These are phyloP conservation scores for Manis pentadactyla DNA, from an alignment of 2,797 vertebrate genomes.

Conservation along the genomic window DNA sequence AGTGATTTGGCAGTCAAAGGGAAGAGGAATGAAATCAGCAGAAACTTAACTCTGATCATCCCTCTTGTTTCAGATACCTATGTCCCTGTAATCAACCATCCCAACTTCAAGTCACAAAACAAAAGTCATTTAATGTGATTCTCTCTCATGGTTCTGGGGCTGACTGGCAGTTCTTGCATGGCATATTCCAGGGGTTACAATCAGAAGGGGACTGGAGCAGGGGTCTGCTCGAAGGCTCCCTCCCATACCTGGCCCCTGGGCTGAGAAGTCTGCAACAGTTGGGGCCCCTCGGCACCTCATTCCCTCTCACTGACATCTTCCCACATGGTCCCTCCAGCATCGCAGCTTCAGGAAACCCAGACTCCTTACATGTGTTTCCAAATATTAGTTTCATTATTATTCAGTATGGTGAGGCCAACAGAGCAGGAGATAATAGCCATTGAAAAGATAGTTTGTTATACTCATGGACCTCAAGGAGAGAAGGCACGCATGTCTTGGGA, in stretches of 20 bases:
- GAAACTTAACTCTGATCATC: slow-evolving; percentile 11
- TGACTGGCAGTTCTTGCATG: not conserved
- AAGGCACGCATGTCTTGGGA: rapidly evolving
- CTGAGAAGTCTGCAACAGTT: not conserved
- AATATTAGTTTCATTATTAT: slow-evolving; percentile 2
- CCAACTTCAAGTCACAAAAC: not conserved
- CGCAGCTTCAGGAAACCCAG: not conserved
- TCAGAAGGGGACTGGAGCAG: not conserved
- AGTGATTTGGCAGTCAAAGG: slow-evolving; percentile 56
- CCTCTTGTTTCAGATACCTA: slow-evolving; percentile 16
- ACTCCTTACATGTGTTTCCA: not conserved
- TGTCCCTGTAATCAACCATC: not conserved
- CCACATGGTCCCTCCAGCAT: not conserved
- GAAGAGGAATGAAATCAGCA: slow-evolving; percentile 15
- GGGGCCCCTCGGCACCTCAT: not conserved
- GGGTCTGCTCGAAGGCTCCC: not conserved
- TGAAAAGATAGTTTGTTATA: not conserved
- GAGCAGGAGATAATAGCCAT: not conserved
- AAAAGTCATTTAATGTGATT: not conserved
- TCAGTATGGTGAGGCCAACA: not conserved
- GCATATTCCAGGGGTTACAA: not conserved
- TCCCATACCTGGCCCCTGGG: not conserved
- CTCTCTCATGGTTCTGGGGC: not conserved
- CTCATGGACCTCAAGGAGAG: not conserved
- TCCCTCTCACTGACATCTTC: not conserved